phyloP scores from a whole-genome alignment of 2,113 vertebrate genomes.

The Merops nubicus region DNA sequence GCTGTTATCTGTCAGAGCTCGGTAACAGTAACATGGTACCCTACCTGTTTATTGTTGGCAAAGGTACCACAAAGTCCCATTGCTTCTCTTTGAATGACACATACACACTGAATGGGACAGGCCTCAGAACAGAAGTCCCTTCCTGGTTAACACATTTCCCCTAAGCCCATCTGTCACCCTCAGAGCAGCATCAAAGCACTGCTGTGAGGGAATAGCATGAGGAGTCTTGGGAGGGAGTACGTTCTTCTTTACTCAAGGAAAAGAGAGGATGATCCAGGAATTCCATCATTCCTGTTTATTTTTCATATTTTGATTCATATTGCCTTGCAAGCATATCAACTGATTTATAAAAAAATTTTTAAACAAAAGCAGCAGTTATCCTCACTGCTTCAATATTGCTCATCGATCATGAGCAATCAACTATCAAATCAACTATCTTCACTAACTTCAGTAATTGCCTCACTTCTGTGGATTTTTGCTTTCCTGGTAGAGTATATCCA shows the following conservation, averaged over 20 bases:
- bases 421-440: too few relatives aligned
- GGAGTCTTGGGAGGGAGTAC: not conserved
- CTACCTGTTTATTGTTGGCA: not conserved
- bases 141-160: not conserved
- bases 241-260: not conserved
- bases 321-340: not conserved
- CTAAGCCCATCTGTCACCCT: not conserved
- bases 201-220: not conserved
- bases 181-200: not conserved
- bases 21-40: not conserved
- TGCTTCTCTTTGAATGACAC: not conserved
- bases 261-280: not conserved
- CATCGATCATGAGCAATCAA: too few relatives aligned
- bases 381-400: too few relatives aligned
- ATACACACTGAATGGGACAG: conserved; percentile 1
- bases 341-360: not conserved
- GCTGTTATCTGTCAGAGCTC: not conserved
- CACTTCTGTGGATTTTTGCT: not conserved
- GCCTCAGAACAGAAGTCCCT: not conserved
- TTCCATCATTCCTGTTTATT: not conserved
- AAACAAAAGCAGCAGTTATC: not conserved
- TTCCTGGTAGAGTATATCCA: not conserved
- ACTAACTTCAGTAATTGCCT: too few relatives aligned
- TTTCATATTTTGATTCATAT: not conserved
- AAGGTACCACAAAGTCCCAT: not conserved